Evolutionary conservation across 2,888 invertebrate genomes (phyloP).

Genomic region (Perizoma affinitatum): DNA sequence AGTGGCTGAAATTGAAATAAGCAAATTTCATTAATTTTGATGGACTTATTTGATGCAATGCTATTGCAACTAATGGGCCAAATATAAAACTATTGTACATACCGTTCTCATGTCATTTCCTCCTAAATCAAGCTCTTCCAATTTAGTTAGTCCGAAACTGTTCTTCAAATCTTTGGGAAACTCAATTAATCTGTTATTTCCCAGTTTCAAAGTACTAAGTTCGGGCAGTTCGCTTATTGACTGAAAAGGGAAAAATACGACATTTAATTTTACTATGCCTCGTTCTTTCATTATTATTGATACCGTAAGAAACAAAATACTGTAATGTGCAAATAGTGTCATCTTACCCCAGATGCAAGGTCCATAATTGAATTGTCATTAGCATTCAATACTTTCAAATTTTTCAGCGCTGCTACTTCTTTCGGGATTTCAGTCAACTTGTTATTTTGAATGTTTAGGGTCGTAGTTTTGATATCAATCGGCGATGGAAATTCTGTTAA

Average conservation of each 20-base stretch:
- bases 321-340: no score
- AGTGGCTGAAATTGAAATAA: slow-evolving; percentile 59
- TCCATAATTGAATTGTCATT: slow-evolving; percentile 69
- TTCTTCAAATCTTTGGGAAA: slow-evolving; percentile 75
- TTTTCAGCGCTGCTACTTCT: slow-evolving; percentile 61
- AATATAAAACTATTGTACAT: slow-evolving; percentile 32
- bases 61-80: no score
- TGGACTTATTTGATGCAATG: no score
- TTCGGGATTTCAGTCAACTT: slow-evolving; percentile 71
- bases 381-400: slow-evolving; percentile 65
- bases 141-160: slow-evolving; percentile 62
- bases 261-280: neutral
- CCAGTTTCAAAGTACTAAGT: slow-evolving; percentile 61
- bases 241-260: slow-evolving; percentile 53
- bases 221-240: slow-evolving; percentile 73
- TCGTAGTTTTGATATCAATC: slow-evolving; percentile 64
- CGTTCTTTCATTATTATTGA: no score
- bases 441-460: slow-evolving; percentile 71
- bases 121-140: slow-evolving; percentile 74
- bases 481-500: slow-evolving; percentile 77
- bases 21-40: no score
- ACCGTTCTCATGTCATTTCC: slow-evolving; percentile 78
- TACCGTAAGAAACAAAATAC: no score
- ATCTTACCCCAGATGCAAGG: slow-evolving; percentile 67
- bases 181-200: slow-evolving; percentile 70